These are phyloP conservation scores for Ascaphus truei DNA, from an alignment of 2,113 vertebrate genomes.

Conservation along the genomic window DNA sequence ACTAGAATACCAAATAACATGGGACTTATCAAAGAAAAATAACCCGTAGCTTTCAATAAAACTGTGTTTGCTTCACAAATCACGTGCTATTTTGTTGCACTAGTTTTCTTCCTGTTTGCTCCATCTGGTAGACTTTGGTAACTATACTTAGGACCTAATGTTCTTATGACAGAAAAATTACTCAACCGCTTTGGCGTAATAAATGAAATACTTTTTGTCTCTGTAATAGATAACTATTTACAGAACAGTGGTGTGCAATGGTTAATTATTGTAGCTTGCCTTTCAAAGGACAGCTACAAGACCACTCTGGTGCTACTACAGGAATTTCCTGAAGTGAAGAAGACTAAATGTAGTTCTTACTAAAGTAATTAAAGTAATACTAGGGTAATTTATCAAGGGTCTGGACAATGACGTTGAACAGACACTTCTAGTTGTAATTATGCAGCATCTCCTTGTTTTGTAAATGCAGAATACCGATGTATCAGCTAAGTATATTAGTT, in stretches of 20 bases:
- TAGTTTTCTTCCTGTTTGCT: no score
- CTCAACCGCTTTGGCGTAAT: background rate
- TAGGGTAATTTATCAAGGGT: background rate
- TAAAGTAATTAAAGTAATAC: no score
- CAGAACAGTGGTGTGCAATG: background rate
- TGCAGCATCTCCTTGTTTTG: background rate
- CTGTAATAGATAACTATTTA: background rate
- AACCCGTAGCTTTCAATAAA: no score
- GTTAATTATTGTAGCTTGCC: constrained; percentile 23
- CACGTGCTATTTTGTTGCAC: no score
- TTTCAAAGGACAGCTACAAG: no score
- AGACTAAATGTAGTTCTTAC: no score
- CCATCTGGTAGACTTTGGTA: background rate
- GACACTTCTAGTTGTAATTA: no score
- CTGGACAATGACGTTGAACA: background rate
- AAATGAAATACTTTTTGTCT: background rate
- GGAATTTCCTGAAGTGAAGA: no score
- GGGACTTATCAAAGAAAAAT: no score
- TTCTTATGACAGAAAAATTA: background rate
- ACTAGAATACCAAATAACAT: no score
- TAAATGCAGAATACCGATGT: background rate
- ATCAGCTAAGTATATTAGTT: background rate
- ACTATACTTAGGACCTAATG: background rate
- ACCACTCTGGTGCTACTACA: no score
- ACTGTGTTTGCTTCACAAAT: no score